Evolutionary conservation across 1,140 invertebrate species (phyloP).

Genomic region (Hyles vespertilio): DNA sequence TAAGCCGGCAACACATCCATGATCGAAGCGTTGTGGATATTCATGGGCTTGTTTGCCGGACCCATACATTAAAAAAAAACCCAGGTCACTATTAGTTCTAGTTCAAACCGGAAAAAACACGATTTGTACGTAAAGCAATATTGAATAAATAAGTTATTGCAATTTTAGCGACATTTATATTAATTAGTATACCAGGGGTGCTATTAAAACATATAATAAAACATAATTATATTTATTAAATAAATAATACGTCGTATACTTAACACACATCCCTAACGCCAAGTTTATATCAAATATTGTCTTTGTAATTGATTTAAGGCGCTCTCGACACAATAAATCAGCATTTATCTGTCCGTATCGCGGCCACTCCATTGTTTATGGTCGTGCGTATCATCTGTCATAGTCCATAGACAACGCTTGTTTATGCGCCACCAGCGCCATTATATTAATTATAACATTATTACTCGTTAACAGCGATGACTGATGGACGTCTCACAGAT

Average conservation of each 20-base stretch:
- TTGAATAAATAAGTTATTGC: too few relatives aligned
- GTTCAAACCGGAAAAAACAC: too few relatives aligned
- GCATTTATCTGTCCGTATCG: constrained; percentile 43
- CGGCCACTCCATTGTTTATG: constrained; percentile 50
- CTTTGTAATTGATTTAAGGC: constrained; percentile 46
- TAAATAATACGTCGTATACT: too few relatives aligned
- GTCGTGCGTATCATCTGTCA: constrained; percentile 48
- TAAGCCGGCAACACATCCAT: too few relatives aligned
- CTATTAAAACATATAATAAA: neutral
- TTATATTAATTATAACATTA: constrained; percentile 14
- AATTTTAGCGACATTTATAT: too few relatives aligned
- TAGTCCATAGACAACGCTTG: constrained; percentile 37
- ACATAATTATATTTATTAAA: neutral
- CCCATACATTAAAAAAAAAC: too few relatives aligned
- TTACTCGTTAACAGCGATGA: constrained; percentile 4
- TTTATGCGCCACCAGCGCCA: constrained; percentile 22
- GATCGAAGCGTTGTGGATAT: too few relatives aligned
- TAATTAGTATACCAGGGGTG: too few relatives aligned
- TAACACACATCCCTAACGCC: too few relatives aligned
- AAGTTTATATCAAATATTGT: constrained; percentile 11
- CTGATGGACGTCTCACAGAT: constrained; percentile 1
- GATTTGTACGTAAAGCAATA: too few relatives aligned
- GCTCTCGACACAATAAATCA: constrained; percentile 45
- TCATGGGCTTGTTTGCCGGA: too few relatives aligned
- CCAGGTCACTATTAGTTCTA: too few relatives aligned